Conservation (phyloP, 2,113 vertebrate species). For the Oreotrochilus melanogaster region DNA sequence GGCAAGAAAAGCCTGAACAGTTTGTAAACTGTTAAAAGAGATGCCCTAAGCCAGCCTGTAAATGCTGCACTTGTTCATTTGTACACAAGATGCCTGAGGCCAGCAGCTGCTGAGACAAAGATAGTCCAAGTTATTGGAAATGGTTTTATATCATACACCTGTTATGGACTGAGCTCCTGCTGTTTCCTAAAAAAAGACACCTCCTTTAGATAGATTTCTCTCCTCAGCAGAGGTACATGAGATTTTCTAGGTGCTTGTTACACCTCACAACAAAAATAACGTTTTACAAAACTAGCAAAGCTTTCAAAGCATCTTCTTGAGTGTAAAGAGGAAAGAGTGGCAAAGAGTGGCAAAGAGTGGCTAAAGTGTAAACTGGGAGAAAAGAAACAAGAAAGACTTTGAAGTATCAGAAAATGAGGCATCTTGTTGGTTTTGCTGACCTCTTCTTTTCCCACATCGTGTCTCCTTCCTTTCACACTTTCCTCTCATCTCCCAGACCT, state of each 20-base stretch:
- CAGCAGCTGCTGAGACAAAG: not conserved
- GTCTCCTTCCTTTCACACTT: not conserved
- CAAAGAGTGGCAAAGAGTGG: not conserved
- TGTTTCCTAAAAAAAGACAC: not conserved
- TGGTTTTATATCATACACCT: not conserved
- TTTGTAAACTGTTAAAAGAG: not conserved
- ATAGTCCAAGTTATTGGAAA: not conserved
- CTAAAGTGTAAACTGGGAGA: not conserved
- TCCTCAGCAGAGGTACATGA: not conserved
- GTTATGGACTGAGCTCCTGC: not conserved
- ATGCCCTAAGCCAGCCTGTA: not conserved
- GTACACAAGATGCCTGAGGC: not conserved
- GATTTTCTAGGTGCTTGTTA: conserved; percentile 11
- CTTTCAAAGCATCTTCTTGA: not conserved
- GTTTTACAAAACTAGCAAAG: not conserved
- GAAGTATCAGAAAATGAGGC: not conserved
- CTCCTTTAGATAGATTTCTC: not conserved
- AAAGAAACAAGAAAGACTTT: not conserved
- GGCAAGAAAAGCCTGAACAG: not conserved
- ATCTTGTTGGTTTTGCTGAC: not conserved
- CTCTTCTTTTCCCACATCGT: not conserved
- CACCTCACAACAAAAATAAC: not conserved
- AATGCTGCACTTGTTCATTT: not conserved
- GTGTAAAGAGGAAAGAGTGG: too few species aligned
- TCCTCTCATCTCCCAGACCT: not conserved